Conservation (phyloP, 2,113 vertebrate genomes). For the Melanostigma gelatinosum region DNA sequence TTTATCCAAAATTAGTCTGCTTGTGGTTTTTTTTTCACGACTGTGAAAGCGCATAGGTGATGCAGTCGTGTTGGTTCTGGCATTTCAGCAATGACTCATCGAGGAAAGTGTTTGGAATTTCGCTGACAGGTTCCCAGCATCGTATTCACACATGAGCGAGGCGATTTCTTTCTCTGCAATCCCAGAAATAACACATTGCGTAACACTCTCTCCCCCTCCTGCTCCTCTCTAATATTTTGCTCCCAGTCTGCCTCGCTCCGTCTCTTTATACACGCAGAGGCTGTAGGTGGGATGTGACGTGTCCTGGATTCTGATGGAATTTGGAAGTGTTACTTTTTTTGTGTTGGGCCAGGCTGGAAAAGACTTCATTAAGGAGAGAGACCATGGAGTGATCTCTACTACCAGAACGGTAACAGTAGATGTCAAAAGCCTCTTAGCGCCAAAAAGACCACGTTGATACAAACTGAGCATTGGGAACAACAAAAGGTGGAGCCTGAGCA, state of each 20-base stretch:
- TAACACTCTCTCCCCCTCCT: slow-evolving; percentile 21
- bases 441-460: not conserved
- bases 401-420: not conserved
- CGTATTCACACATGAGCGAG: slow-evolving; percentile 40
- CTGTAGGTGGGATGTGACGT: not conserved
- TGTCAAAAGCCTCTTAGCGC: too few relatives aligned
- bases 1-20: too few relatives aligned
- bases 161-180: slow-evolving; percentile 6
- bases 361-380: slow-evolving; percentile 2
- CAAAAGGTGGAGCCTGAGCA: slow-evolving; percentile 4
- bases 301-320: slow-evolving; percentile 15
- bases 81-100: too few relatives aligned
- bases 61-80: too few relatives aligned
- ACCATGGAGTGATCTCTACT: not conserved
- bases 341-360: not conserved
- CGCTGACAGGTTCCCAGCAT: slow-evolving; percentile 26
- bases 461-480: too few relatives aligned
- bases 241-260: not conserved
- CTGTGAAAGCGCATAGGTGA: too few relatives aligned
- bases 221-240: slow-evolving; percentile 11
- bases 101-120: too few relatives aligned
- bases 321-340: not conserved
- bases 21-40: too few relatives aligned
- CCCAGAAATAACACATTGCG: slow-evolving; percentile 53
- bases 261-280: not conserved